Percentiles rank a stretch among this genome's conserved stretches.
Evolutionary conservation across 1,140 invertebrate species (phyloP).

Genomic region (Cotesia glomerata): DNA sequence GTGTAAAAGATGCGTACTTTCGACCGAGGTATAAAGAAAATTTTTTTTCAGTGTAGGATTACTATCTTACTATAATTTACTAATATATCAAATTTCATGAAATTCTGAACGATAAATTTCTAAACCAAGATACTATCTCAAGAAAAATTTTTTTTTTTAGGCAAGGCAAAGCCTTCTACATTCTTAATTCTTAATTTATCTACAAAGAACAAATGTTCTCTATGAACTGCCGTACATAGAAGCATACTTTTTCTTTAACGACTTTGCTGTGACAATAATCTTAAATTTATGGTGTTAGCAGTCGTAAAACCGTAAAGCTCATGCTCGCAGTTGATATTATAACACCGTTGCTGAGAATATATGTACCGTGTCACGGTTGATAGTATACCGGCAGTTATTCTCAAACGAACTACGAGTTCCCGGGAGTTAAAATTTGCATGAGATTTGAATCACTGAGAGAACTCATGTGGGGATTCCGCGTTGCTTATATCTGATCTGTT

Average conservation of each 20-base stretch:
- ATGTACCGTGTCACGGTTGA: slow-evolving; percentile 6
- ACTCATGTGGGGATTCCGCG: neutral
- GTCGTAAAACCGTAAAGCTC: slow-evolving; percentile 32
- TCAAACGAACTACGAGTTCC: slow-evolving; percentile 12
- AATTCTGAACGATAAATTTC: no score
- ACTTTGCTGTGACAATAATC: slow-evolving; percentile 18
- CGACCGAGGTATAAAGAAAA: no score
- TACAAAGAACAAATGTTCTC: no score
- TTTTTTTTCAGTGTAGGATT: no score
- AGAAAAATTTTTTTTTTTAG: no score
- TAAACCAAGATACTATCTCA: no score
- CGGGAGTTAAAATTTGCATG: slow-evolving; percentile 29
- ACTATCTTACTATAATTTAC: no score
- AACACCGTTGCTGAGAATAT: slow-evolving; percentile 6
- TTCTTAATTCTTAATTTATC: no score
- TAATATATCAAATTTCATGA: no score
- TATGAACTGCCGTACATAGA: neutral
- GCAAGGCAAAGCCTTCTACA: no score
- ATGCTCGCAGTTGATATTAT: neutral
- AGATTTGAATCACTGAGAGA: slow-evolving; percentile 35
- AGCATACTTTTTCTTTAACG: slow-evolving; percentile 4
- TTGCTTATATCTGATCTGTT: neutral
- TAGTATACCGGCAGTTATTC: slow-evolving; percentile 13
- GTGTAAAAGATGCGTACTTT: no score
- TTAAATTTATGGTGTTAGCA: slow-evolving; percentile 33